Evolutionary conservation across 2,888 invertebrate species (phyloP).

Genomic region (Lissonota sp.): DNA sequence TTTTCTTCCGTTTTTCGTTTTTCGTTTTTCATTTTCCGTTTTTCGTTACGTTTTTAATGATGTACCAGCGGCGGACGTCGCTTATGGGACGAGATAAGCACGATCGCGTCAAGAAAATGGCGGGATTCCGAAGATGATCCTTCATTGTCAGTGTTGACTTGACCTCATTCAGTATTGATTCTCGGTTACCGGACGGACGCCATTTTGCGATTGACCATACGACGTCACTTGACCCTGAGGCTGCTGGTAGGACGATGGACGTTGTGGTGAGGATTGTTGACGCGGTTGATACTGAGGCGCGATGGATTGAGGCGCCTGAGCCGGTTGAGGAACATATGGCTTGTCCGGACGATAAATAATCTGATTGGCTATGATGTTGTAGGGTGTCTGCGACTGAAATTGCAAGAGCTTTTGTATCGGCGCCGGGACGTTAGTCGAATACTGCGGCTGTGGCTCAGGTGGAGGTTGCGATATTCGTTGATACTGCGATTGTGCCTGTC

Average conservation of each 20-base stretch:
- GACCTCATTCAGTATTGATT: constrained; percentile 70
- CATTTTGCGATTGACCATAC: constrained; percentile 56
- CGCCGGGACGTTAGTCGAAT: constrained; percentile 66
- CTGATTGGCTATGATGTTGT: constrained; percentile 79
- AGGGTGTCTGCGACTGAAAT: constrained; percentile 70
- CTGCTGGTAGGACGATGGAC: constrained; percentile 55
- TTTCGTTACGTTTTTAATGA: neutral
- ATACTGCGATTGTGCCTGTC: constrained; percentile 64
- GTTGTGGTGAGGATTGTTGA: constrained; percentile 47
- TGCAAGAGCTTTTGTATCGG: constrained; percentile 68
- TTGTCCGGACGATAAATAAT: constrained; percentile 76
- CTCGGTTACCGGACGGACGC: constrained; percentile 77
- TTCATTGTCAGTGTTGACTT: neutral
- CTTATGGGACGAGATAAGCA: no score
- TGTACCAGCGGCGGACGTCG: no score
- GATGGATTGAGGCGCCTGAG: constrained; percentile 62
- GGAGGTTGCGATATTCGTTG: constrained; percentile 69
- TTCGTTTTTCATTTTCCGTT: constrained; percentile 34
- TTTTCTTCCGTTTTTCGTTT: constrained; percentile 13
- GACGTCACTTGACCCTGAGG: constrained; percentile 52
- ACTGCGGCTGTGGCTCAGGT: constrained; percentile 66
- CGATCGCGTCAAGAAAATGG: constrained; percentile 12
- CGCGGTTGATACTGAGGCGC: constrained; percentile 61
- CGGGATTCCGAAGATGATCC: constrained; percentile 8
- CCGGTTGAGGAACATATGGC: constrained; percentile 79